Evolutionary conservation across 2,888 invertebrate genomes (phyloP).

Genomic region (Lordiphosa andalusiaca): DNA sequence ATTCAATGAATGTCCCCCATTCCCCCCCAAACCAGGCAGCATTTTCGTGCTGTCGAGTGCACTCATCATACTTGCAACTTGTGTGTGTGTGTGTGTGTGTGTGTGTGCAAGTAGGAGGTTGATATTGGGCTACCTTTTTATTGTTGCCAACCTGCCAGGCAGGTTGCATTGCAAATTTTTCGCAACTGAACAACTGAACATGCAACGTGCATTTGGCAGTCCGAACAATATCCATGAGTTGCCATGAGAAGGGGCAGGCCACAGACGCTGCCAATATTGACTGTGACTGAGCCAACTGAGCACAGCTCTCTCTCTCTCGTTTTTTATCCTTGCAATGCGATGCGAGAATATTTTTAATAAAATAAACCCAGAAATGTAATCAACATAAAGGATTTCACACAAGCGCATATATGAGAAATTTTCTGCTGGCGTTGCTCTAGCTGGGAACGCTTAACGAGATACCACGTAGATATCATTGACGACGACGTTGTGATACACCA

Average conservation of each 20-base stretch:
- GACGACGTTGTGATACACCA: slow-evolving; percentile 31
- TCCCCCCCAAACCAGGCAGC: slow-evolving; percentile 36
- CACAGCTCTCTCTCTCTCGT: slow-evolving; percentile 31
- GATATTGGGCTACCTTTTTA: slow-evolving; percentile 41
- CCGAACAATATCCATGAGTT: slow-evolving; percentile 56
- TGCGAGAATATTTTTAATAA: slow-evolving; percentile 76
- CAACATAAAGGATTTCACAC: slow-evolving; percentile 79
- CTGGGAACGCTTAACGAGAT: slow-evolving; percentile 72
- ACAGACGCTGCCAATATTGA: slow-evolving; percentile 75
- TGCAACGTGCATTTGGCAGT: slow-evolving; percentile 74
- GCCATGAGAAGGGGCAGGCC: slow-evolving; percentile 30
- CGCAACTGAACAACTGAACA: slow-evolving; percentile 42
- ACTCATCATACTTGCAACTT: slow-evolving; percentile 62
- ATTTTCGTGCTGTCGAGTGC: slow-evolving; percentile 66
- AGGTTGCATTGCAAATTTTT: slow-evolving; percentile 75
- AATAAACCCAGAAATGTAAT: slow-evolving; percentile 79
- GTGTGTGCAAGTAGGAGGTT: not conserved
- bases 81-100: slow-evolving; percentile 13
- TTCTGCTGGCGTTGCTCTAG: slow-evolving; percentile 53
- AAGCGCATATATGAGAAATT: slow-evolving; percentile 43
- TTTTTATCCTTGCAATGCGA: slow-evolving; percentile 67
- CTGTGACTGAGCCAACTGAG: slow-evolving; percentile 58
- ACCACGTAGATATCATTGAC: slow-evolving; percentile 73
- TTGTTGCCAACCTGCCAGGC: slow-evolving; percentile 51
- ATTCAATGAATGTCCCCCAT: slow-evolving; percentile 32